Evolutionary conservation across 2,113 vertebrate species (phyloP).

Genomic region (Gadus macrocephalus): DNA sequence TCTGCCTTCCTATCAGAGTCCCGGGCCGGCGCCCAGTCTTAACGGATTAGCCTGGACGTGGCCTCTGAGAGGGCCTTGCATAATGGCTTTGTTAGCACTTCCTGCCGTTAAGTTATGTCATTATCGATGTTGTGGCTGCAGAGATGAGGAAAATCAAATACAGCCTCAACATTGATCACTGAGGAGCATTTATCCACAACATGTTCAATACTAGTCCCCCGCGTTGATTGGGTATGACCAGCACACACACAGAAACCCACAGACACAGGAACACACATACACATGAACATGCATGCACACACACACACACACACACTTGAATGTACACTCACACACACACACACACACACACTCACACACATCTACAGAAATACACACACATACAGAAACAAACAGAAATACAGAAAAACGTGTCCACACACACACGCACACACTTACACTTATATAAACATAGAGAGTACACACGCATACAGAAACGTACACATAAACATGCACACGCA

Average conservation of each 20-base stretch:
- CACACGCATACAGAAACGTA: too few species aligned
- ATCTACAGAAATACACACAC: not conserved
- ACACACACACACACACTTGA: not conserved
- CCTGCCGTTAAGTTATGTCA: constrained; percentile 48
- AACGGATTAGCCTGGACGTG: constrained; percentile 48
- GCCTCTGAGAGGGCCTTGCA: constrained; percentile 53
- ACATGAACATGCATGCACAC: constrained; percentile 6
- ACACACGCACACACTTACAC: too few species aligned
- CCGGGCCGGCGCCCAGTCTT: constrained; percentile 51
- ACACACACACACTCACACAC: constrained; percentile 8
- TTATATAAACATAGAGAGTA: too few species aligned
- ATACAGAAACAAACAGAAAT: too few species aligned
- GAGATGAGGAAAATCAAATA: constrained; percentile 51
- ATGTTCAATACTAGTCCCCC: constrained; percentile 44
- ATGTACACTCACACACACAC: not conserved
- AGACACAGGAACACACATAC: not conserved
- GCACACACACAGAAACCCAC: not conserved
- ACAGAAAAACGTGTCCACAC: too few species aligned
- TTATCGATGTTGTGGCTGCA: constrained; percentile 44
- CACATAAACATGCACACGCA: too few species aligned
- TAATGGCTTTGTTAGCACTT: constrained; percentile 38
- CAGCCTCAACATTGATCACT: constrained; percentile 54
- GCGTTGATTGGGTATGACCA: constrained; percentile 27
- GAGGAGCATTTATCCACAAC: constrained; percentile 48
- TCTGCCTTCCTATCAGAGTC: not conserved